phyloP scores from a whole-genome alignment of 2,888 invertebrate genomes.

The Nemurella pictetii region DNA sequence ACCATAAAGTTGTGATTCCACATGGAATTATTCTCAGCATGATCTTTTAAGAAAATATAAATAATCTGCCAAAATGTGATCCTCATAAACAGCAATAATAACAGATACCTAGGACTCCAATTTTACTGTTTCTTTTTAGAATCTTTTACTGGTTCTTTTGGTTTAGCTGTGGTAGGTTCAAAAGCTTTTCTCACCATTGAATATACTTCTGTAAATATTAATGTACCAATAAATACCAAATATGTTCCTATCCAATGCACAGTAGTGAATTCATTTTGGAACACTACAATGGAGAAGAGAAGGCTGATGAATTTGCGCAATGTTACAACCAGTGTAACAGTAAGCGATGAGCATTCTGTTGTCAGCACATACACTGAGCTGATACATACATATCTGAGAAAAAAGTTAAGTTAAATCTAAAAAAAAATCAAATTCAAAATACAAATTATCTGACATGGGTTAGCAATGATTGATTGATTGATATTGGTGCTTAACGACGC shows the following conservation, averaged over 20 bases:
- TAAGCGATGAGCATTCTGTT: constrained; percentile 90
- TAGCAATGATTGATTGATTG: too few species aligned
- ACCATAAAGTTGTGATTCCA: too few species aligned
- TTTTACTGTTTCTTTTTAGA: not conserved
- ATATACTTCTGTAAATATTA: constrained; percentile 84
- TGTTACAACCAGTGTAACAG: constrained; percentile 94
- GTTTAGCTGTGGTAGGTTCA: not conserved
- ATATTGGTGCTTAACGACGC: too few species aligned
- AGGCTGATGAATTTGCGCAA: constrained; percentile 93
- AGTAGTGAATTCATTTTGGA: constrained; percentile 89
- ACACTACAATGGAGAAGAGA: constrained; percentile 93
- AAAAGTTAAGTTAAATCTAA: not conserved
- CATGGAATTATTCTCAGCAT: too few species aligned
- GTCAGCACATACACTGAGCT: constrained; percentile 93
- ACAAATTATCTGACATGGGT: too few species aligned
- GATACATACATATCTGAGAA: constrained; percentile 77
- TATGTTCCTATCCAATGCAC: constrained; percentile 90
- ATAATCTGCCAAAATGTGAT: too few species aligned
- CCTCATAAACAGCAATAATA: not conserved
- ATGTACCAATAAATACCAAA: constrained; percentile 89
- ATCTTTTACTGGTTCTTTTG: not conserved
- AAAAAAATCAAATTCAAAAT: not conserved
- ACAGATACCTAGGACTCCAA: not conserved
- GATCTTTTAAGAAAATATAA: too few species aligned
- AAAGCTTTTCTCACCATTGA: constrained; percentile 54